Evolutionary conservation across 1,140 invertebrate genomes (phyloP).

Genomic region (Ctenoplectra terminalis): DNA sequence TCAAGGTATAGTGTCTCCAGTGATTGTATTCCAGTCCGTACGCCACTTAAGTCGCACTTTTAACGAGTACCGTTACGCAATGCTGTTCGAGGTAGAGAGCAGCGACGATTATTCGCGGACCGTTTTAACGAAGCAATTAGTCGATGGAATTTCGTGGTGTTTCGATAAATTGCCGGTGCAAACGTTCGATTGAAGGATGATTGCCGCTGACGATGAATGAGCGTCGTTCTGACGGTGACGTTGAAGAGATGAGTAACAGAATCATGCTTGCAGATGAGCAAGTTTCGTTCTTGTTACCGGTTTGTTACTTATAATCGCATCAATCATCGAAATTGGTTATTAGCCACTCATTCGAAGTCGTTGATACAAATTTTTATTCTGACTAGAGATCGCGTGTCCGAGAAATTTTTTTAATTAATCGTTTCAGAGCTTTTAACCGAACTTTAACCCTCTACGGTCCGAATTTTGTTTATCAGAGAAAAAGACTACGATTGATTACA

Average conservation of each 20-base stretch:
- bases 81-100: background rate
- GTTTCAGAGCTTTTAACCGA: too few relatives aligned
- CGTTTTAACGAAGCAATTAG: constrained; percentile 55
- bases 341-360: background rate
- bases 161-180: constrained; percentile 28
- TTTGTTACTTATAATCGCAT: background rate
- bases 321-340: background rate
- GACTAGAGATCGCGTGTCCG: background rate
- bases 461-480: too few relatives aligned
- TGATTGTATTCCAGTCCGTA: too few relatives aligned
- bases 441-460: too few relatives aligned
- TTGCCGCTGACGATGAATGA: background rate
- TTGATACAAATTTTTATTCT: background rate
- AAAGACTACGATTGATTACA: too few relatives aligned
- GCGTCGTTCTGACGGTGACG: background rate
- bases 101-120: constrained; percentile 41
- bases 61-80: constrained; percentile 54
- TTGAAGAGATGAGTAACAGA: background rate
- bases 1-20: too few relatives aligned
- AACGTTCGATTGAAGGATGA: background rate
- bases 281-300: background rate
- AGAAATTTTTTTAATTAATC: too few relatives aligned
- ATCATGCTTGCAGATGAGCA: background rate
- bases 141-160: constrained; percentile 34
- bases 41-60: constrained; percentile 35